Evolutionary conservation across 2,888 invertebrate species (phyloP).

Genomic region (Willowsia nigromaculata): DNA sequence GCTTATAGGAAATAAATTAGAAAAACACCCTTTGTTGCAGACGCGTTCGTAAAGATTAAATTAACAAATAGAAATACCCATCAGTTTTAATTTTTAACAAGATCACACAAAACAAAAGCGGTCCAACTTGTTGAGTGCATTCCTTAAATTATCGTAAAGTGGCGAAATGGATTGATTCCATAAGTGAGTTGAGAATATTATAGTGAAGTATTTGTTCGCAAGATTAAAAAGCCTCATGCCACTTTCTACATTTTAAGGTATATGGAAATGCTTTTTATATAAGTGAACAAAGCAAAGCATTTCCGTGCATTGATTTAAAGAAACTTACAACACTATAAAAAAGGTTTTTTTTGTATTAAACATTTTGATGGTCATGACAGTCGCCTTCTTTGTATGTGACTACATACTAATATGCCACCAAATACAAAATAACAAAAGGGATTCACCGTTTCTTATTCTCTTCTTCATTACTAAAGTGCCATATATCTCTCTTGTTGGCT

Average conservation of each 20-base stretch:
- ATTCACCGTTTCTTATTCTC: constrained; percentile 6
- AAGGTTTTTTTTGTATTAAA: neutral
- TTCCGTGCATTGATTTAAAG: constrained; percentile 14
- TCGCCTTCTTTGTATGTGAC: neutral
- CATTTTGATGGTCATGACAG: neutral
- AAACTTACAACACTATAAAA: neutral
- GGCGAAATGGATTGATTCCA: too few relatives aligned
- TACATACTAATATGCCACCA: neutral
- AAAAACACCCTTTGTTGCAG: neutral
- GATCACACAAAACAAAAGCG: neutral
- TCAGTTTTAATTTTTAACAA: neutral
- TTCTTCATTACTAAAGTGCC: neutral
- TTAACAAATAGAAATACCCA: neutral
- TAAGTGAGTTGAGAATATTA: too few relatives aligned
- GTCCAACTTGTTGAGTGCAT: neutral
- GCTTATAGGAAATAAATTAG: neutral
- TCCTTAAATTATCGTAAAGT: neutral
- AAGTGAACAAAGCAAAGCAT: neutral
- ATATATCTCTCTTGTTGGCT: neutral
- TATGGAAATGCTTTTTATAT: neutral
- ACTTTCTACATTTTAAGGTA: neutral
- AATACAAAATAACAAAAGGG: neutral
- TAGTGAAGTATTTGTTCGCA: neutral
- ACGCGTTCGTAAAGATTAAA: neutral
- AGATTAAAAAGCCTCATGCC: neutral